These are phyloP conservation scores for Mohoua ochrocephala DNA, from an alignment of 2,113 vertebrate species.

Conservation along the genomic window DNA sequence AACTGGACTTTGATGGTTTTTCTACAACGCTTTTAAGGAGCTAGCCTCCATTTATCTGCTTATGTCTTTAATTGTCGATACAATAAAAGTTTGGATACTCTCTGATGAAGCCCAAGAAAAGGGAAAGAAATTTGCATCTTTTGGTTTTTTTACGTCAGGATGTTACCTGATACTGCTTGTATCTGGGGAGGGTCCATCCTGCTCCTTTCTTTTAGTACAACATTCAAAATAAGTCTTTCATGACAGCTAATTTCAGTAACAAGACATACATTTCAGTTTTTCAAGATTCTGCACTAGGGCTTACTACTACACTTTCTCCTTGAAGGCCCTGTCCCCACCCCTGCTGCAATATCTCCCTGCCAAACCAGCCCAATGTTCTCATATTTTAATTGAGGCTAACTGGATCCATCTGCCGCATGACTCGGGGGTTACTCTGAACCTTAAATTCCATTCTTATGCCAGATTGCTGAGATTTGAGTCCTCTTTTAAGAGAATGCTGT, in stretches of 20 bases:
- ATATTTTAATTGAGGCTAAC: neutral
- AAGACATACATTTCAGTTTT: neutral
- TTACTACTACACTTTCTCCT: neutral
- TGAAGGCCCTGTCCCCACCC: neutral
- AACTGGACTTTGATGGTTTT: neutral
- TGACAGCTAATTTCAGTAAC: neutral
- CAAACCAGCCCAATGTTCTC: neutral
- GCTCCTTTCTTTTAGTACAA: neutral
- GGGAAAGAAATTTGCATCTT: neutral
- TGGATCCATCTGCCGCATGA: neutral
- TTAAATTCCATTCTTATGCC: neutral
- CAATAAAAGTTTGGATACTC: neutral
- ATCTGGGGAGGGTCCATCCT: neutral
- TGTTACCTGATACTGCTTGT: neutral
- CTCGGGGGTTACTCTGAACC: neutral
- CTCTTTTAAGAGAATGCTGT: neutral
- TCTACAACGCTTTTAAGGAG: neutral
- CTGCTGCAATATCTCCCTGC: neutral
- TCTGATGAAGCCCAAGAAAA: neutral
- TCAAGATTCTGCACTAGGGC: neutral
- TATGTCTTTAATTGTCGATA: neutral
- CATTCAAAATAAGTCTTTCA: neutral
- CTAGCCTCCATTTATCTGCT: neutral
- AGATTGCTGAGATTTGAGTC: neutral
- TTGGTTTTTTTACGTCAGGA: neutral